These are phyloP conservation scores for Oenanthe oenanthe DNA, from an alignment of 2,113 vertebrate genomes.

Conservation along the genomic window DNA sequence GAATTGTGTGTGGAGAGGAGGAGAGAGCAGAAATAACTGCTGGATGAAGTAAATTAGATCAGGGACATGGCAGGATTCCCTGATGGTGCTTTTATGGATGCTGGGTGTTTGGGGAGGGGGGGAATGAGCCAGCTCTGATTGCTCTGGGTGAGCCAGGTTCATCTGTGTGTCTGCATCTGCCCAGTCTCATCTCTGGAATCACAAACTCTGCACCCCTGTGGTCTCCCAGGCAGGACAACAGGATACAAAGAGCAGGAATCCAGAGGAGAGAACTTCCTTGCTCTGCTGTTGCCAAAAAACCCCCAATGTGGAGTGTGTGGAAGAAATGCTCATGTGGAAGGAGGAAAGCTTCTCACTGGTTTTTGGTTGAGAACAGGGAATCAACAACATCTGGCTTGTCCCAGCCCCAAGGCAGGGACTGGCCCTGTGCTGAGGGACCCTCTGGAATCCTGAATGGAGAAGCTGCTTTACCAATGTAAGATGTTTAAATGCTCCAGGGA, in stretches of 20 bases:
- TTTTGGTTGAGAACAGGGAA: background rate
- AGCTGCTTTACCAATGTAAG: background rate
- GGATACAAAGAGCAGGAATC: background rate
- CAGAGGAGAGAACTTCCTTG: background rate
- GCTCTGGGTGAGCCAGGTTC: background rate
- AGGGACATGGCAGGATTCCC: background rate
- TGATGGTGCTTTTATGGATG: rapidly evolving
- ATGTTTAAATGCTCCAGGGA: background rate
- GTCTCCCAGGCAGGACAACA: rapidly evolving
- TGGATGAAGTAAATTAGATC: background rate
- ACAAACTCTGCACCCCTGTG: background rate
- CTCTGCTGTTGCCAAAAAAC: background rate
- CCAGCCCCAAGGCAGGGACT: background rate
- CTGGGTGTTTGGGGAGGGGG: background rate
- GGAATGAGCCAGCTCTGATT: background rate
- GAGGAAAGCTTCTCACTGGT: background rate
- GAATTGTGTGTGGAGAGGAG: background rate
- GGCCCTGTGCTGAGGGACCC: background rate
- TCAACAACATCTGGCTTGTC: background rate
- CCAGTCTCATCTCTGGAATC: background rate
- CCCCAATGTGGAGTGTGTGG: rapidly evolving
- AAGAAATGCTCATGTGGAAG: background rate
- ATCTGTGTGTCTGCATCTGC: background rate
- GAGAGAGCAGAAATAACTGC: background rate
- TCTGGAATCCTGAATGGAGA: background rate